These are phyloP conservation scores for Cryptotermes secundus DNA, from an alignment of 1,140 invertebrate species.

Conservation along the genomic window DNA sequence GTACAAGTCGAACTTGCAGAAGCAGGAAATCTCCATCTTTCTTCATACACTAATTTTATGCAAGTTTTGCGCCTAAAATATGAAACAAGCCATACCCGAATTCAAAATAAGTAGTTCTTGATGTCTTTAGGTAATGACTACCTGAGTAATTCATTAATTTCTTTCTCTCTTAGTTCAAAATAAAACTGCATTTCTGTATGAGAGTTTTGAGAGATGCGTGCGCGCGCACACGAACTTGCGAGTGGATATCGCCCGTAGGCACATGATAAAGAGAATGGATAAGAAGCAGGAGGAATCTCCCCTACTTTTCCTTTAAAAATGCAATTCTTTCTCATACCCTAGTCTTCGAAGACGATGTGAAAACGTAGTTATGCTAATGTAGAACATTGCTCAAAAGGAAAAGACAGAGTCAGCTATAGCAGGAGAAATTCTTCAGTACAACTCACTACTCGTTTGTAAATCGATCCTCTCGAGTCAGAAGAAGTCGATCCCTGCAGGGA, in stretches of 20 bases:
- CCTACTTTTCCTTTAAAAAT: not conserved
- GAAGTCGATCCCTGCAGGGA: not conserved
- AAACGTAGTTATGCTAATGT: constrained; percentile 14
- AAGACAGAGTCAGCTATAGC: not conserved
- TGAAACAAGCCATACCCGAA: not conserved
- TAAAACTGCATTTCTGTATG: not conserved
- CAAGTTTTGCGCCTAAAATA: not conserved
- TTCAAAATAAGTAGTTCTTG: not conserved
- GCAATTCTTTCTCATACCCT: not conserved
- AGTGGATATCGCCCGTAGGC: not conserved
- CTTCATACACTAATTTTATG: not conserved
- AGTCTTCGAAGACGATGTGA: constrained; percentile 1
- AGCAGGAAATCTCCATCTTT: not conserved
- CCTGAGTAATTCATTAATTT: not conserved
- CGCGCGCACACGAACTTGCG: not conserved
- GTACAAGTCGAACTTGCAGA: too few relatives aligned
- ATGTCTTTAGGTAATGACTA: not conserved
- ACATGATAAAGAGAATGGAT: not conserved
- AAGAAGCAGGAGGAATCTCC: not conserved
- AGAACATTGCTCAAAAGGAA: constrained; percentile 7
- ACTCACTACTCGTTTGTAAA: constrained; percentile 19
- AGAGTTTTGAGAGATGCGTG: not conserved
- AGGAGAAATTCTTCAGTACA: not conserved
- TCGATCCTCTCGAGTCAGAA: not conserved
- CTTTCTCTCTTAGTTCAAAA: not conserved